Base-by-base conservation (phyloP, 2,888 invertebrate species). In the Tethea ocularis region DNA sequence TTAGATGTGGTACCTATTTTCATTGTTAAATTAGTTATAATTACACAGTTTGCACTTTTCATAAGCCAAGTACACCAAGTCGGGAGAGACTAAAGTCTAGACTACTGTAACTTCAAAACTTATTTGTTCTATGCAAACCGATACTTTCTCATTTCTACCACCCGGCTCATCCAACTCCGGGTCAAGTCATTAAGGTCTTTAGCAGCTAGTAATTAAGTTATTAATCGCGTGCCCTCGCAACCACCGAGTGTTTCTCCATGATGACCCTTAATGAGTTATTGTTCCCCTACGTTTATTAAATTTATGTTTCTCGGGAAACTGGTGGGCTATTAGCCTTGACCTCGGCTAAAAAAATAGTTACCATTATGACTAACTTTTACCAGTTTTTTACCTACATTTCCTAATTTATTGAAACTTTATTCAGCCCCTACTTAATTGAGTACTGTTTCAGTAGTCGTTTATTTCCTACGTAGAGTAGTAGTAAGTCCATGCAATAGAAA, bases 211-310 rank as follows among this genome's bases (percentile, higher is more conserved):
- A 74, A 78, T 75, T 77, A 74, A 68, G 75, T 72, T 62, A 69
- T 74, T 74, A 77, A 77, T 77, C 64, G 72, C 59, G 53, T 71
- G 71, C 62, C 67, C 68, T 57, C 46, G 29, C 51, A 46, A 26
- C 46, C 20, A 52, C 53, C 52, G 6, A 54, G 53, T 41, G 38
- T 38, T 59, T 55, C 57, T 63, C 63, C 66, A 46, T 46, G 64
- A 65, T 72, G 75, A 75, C 80, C 75, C 64, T 61, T 66, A 65
- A 69, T 76, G 74, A 81, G 74, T 74, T 75, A 82, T 80, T 77
- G 82, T 82, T 71, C 67, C 66, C 71, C 67, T 63, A 60, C 55
- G 61, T 73, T 64, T 66, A 60, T 74, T 73, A 74, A 62, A 74
- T 75, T 73, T 75, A 74, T 74, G 69, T 68, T 60, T 63, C 62